phyloP scores from a whole-genome alignment of 2,888 invertebrate species.

The Cryptocephalus moraei region DNA sequence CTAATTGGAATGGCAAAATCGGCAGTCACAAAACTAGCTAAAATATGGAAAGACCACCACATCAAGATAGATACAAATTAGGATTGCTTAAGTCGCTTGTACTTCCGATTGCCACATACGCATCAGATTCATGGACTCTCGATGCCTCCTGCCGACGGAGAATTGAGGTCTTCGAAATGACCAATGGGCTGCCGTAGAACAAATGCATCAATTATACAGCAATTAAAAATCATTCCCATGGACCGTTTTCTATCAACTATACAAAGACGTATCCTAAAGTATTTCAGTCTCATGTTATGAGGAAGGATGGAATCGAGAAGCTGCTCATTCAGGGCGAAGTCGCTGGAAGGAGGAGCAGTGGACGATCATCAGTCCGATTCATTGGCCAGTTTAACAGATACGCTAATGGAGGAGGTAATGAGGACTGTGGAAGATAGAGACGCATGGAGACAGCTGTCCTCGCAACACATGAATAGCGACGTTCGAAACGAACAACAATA shows the following conservation, averaged over 20 bases:
- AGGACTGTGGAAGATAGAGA: too few relatives aligned
- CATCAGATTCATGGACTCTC: background rate
- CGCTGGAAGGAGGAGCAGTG: background rate
- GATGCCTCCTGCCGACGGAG: background rate
- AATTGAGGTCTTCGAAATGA: background rate
- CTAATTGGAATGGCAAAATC: background rate
- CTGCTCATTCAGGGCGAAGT: background rate
- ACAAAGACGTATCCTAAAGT: background rate
- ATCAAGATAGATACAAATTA: background rate
- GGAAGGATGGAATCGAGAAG: too few relatives aligned
- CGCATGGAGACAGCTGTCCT: too few relatives aligned
- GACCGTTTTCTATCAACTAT: background rate
- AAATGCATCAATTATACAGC: background rate
- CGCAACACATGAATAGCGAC: too few relatives aligned
- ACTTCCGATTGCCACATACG: background rate
- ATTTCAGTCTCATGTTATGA: background rate
- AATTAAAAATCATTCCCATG: background rate
- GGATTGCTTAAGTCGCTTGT: background rate
- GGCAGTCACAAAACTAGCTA: too few relatives aligned
- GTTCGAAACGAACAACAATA: too few relatives aligned
- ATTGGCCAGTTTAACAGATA: too few relatives aligned
- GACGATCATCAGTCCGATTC: background rate
- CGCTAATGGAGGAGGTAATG: too few relatives aligned
- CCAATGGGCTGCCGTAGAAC: background rate
- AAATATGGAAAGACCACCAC: background rate